Percentiles rank a stretch among this genome's conserved stretches.
Conservation (phyloP, 2,797 vertebrate genomes). For the Ctenopoma kingsleyae region DNA sequence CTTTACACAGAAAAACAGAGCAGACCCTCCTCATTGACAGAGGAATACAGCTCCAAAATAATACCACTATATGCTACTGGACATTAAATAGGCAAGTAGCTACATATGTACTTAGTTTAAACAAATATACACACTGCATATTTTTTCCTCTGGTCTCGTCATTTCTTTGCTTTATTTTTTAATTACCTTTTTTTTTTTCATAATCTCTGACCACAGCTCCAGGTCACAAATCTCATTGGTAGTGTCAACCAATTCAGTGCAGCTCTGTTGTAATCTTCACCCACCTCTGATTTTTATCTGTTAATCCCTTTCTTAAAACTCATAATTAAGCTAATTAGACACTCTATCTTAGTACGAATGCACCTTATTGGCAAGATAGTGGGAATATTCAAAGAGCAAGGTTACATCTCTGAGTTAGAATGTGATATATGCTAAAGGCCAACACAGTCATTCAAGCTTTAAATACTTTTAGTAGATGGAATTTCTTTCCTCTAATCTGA, state of each 20-base stretch:
- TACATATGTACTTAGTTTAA: slow-evolving; percentile 10
- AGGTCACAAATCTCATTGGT: slow-evolving; percentile 51
- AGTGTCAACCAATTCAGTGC: slow-evolving; percentile 53
- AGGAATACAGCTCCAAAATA: slow-evolving; percentile 38
- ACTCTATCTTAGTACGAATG: slow-evolving; percentile 65
- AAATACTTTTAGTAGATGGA: slow-evolving; percentile 56
- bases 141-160: slow-evolving; percentile 21
- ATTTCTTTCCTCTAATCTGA: slow-evolving; percentile 47
- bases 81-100: slow-evolving; percentile 30
- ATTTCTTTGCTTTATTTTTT: slow-evolving; percentile 41
- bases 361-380: slow-evolving; percentile 72
- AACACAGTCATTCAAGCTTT: slow-evolving; percentile 66
- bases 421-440: slow-evolving; percentile 71
- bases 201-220: slow-evolving; percentile 30
- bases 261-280: slow-evolving; percentile 69
- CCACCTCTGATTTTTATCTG: slow-evolving; percentile 71
- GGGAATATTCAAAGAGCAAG: slow-evolving; percentile 71
- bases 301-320: slow-evolving; percentile 81
- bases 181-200: slow-evolving; percentile 20
- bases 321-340: slow-evolving; percentile 83
- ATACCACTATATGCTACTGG: slow-evolving; percentile 33
- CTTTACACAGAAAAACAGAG: slow-evolving; percentile 65
- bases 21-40: slow-evolving; percentile 57
- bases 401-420: slow-evolving; percentile 69
- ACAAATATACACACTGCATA: slow-evolving; percentile 23